Evolutionary conservation across 2,797 vertebrate species (phyloP), one percentile per base, ranked within the genome.

Genomic region (Heliangelus exortis): DNA sequence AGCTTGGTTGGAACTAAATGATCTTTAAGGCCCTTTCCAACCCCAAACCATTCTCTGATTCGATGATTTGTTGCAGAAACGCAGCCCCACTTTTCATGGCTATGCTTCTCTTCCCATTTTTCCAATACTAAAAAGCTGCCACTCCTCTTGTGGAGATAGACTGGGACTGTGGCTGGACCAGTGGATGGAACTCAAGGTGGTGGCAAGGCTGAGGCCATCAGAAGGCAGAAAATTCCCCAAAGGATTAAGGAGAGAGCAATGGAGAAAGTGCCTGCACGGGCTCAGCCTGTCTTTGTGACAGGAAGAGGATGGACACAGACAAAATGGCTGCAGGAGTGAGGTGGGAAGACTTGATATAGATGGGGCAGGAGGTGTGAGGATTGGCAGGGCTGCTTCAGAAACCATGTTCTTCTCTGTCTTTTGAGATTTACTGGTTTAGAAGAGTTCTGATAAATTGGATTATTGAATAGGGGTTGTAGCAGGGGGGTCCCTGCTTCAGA

Each of bases 141-240:
- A 0, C 12, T 55, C 45, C 28, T 63, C 2, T 1, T 26, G 48
- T 16, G 18, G 62, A 63, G 41, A 25, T 16, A 20, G 14, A 4
- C 10, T 0, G 0, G 28, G 48, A 34, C 51, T 62, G 33, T 12
- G 55, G 41, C 79, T 25, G 50, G 31, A 20, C 10, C 0, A 4
- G 14, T 20, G 43, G 23, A 48, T 8, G 21, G 31, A 65, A 28
- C 22, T 36, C 2, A 1, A 23, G 50, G 13, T 7, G n/a, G 33
- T 33, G 45, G 33, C 25, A 34, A 31, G 26, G 61, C 65, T 72
- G 81, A 73, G 18, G 50, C 31, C 16, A 10, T 48, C 1, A 1
- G 33, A 58, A 87, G 29, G 59, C 21, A 12, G 10, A 36, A 81
- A 75, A 23, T 41, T 26, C 20, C 20, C 20, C 20, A 36, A 45